phyloP scores from a whole-genome alignment of 2,888 invertebrate genomes.

The Theretra japonica region DNA sequence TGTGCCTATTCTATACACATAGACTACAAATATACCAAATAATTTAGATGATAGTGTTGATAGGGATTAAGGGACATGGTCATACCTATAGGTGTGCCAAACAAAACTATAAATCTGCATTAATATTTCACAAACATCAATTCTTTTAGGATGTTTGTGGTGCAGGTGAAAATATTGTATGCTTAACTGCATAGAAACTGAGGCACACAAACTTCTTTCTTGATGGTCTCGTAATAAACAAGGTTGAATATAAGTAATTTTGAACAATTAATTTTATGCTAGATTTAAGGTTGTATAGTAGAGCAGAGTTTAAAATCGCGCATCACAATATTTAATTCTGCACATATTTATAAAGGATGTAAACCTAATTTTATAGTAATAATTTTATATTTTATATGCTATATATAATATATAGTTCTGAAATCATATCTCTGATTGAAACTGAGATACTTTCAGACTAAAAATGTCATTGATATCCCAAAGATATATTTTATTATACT shows the following conservation, averaged over 20 bases:
- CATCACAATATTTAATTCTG: slow-evolving; percentile 60
- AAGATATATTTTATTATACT: slow-evolving; percentile 52
- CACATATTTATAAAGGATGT: slow-evolving; percentile 48
- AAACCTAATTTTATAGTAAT: slow-evolving; percentile 38
- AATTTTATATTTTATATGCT: slow-evolving; percentile 40
- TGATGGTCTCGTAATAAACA: slow-evolving; percentile 62
- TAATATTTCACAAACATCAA: slow-evolving; percentile 18
- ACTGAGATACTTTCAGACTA: slow-evolving; percentile 43
- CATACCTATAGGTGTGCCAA: slow-evolving; percentile 30
- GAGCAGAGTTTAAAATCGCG: slow-evolving; percentile 40
- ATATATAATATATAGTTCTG: slow-evolving; percentile 34
- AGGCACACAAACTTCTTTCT: slow-evolving; percentile 42
- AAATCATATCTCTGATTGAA: slow-evolving; percentile 40
- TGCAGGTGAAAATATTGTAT: slow-evolving; percentile 16
- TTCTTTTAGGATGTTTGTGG: slow-evolving; percentile 7
- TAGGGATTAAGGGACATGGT: slow-evolving; percentile 44
- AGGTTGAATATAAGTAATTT: slow-evolving; percentile 55
- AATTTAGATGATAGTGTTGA: slow-evolving; percentile 63
- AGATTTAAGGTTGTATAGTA: slow-evolving; percentile 43
- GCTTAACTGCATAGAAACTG: slow-evolving; percentile 36
- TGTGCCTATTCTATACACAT: slow-evolving; percentile 75
- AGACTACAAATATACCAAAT: slow-evolving; percentile 72
- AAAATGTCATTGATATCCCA: slow-evolving; percentile 54
- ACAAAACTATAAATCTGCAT: slow-evolving; percentile 15
- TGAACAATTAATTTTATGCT: slow-evolving; percentile 62